Evolutionary conservation across 37 sponge, comb jelly and placozoan species (phyloP), one percentile per base, ranked within the genome.

Genomic region (Ephydatia muelleri): DNA sequence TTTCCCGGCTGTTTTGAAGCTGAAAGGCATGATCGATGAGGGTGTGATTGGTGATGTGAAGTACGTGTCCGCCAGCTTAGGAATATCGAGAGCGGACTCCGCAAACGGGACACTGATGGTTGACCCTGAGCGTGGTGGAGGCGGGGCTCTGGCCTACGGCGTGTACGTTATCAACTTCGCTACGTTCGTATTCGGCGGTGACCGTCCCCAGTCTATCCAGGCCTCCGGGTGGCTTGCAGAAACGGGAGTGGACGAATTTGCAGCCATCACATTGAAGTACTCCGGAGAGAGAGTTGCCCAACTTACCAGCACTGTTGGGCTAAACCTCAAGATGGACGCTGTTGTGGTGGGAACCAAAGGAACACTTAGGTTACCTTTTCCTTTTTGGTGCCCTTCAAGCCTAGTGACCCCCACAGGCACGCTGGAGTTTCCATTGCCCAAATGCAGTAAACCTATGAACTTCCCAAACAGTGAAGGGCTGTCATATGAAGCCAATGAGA

Each of bases 311-410:
- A 32, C 65, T 0, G 25, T 83, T 49, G 66, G 40, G 13, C n/a
- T n/a, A n/a, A 43, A 8, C 47, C 16, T 73, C n/a, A n/a, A n/a
- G n/a, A n/a, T n/a, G n/a, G 91, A 94, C 33, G 95, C 95, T 19
- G 14, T 68, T 14, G 78, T 94, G 32, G 40, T 40, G 38, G 95
- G 95, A 0, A 88, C 89, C 13, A 88, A 94, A 29, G 94, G 94
- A 13, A 78, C 49, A 8, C 69, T 94, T 31, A 88, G 77, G 65
- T 30, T 94, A 14, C 88, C 88, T 11, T 57, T 75, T 31, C 91
- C 88, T 5, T 94, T 90, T 68, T 90, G 88, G 88, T 85, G 90
- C 37, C 83, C 94, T n/a, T 88, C 85, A 9, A 79, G 81, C 72
- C 77, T 94, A 27, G 80, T 82, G 27, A 76, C 88, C 31, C 83